Conservation (phyloP, 1,140 invertebrate genomes). For the Arion vulgaris region DNA sequence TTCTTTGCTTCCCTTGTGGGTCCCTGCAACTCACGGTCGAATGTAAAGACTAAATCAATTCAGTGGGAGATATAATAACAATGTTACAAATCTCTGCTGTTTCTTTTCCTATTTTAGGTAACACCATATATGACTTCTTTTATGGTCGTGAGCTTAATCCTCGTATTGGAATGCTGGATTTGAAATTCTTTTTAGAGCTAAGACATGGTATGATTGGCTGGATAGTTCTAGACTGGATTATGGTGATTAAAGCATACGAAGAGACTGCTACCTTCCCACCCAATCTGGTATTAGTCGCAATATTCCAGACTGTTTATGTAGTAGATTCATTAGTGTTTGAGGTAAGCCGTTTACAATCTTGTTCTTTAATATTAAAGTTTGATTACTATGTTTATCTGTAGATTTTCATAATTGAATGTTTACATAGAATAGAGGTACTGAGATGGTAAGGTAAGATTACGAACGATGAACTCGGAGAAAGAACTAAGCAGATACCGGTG, state of each 20-base stretch:
- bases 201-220: constrained; percentile 74
- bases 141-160: constrained; percentile 86
- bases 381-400: too few relatives aligned
- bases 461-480: too few relatives aligned
- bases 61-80: too few relatives aligned
- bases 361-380: too few relatives aligned
- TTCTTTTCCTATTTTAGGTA: constrained; percentile 70
- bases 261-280: constrained; percentile 63
- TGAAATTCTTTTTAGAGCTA: constrained; percentile 80
- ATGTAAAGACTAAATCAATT: too few relatives aligned
- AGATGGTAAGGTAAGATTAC: too few relatives aligned
- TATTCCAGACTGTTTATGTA: constrained; percentile 77
- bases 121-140: constrained; percentile 83
- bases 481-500: too few relatives aligned
- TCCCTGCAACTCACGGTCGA: too few relatives aligned
- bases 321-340: constrained; percentile 78
- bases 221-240: constrained; percentile 73
- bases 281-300: constrained; percentile 73
- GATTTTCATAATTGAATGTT: too few relatives aligned
- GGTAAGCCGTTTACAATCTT: constrained; percentile 56
- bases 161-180: constrained; percentile 79
- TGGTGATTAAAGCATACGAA: constrained; percentile 71
- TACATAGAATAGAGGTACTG: too few relatives aligned
- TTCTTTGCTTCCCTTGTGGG: too few relatives aligned
- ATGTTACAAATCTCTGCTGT: too few relatives aligned